Conservation (phyloP, 2,888 invertebrate species). For the Nephrotoma flavescens region DNA sequence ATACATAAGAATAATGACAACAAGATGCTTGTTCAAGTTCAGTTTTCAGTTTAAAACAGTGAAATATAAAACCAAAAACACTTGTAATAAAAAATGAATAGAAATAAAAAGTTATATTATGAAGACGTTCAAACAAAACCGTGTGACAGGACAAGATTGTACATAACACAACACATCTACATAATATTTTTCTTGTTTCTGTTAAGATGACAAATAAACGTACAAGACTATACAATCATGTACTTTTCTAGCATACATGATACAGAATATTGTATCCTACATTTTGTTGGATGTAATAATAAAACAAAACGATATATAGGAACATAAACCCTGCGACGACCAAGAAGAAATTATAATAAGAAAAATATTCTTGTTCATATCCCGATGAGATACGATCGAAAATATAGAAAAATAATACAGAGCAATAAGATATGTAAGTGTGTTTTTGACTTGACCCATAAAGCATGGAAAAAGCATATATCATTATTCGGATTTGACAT, state of each 20-base stretch:
- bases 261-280: background rate
- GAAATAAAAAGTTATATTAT: background rate
- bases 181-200: background rate
- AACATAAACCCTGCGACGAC: background rate
- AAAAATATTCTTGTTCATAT: background rate
- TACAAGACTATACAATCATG: background rate
- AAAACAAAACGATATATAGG: background rate
- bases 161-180: background rate
- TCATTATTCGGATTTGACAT: background rate
- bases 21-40: background rate
- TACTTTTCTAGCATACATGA: background rate
- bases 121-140: background rate
- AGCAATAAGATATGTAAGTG: background rate
- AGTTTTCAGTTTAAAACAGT: background rate
- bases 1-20: background rate
- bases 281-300: background rate
- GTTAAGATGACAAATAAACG: background rate
- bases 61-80: background rate
- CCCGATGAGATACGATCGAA: background rate
- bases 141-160: background rate
- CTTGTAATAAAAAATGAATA: background rate
- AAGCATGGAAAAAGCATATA: background rate
- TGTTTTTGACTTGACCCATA: background rate
- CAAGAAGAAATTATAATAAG: background rate
- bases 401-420: background rate